Base-by-base conservation (phyloP, 2,888 invertebrate species). In the Colostygia pectinataria region DNA sequence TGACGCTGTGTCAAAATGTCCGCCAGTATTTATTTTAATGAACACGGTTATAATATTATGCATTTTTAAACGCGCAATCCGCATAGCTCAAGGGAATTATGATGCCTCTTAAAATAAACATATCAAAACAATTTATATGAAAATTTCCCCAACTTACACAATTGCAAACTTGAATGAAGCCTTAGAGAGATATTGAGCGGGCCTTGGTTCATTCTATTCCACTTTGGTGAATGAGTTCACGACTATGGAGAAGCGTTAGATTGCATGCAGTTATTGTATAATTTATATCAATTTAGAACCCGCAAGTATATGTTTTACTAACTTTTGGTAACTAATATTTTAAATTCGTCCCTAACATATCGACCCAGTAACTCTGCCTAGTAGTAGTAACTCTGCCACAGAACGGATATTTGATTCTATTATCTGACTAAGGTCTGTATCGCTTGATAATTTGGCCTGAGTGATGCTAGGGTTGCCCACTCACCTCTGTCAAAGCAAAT, bases 71-170 rank as follows among this genome's bases (percentile, higher is more conserved):
- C 15, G 31, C 24, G 10, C 13, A 8, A 39, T 12, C 10, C 6
- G n/a, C 18, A 14, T 33, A 14, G 15, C 33, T 10, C 40, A 28
- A 24, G 29, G 29, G 24, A 28, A 24, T 41, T 13, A 24, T 36
- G 36, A 31, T 29, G 24, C 34, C n/a, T 39, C 39, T 10, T 33
- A 39, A 46, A 46, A 39, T 45, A 45, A 39, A 46, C 13, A 39
- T 18, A 33, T 45, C 33, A 39, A 46, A 39, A 39, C 39, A 27
- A 6, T 38, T 33, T 33, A 1, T 4, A 28, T 18, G 10, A 45
- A 20, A 46, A 15, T 3, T 36, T 23, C 9, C 20, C 15, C 32
- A 23, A 40, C 40, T 34, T 29, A 28, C 34, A 40, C 47, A 36
- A 36, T 28, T 13, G 25, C 23, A 31, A 13, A 23, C 29, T 31